phyloP scores from a whole-genome alignment of 2,113 vertebrate genomes.

The Malurus elegans region DNA sequence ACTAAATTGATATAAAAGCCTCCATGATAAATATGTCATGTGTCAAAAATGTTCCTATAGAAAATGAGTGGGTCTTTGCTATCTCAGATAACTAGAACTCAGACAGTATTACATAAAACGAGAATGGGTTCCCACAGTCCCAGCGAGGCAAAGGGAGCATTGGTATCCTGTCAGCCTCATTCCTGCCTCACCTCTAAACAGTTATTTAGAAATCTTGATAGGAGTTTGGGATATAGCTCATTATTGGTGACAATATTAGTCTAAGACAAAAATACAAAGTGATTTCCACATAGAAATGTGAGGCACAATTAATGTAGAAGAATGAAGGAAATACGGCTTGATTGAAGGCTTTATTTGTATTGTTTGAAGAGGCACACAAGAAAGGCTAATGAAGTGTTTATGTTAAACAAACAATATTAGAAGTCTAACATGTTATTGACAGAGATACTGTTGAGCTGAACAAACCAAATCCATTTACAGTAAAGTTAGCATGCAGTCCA shows the following conservation, averaged over 20 bases:
- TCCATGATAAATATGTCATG: background rate
- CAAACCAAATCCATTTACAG: background rate
- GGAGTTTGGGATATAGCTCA: background rate
- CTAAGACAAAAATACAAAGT: background rate
- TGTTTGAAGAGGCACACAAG: background rate
- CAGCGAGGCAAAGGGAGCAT: background rate
- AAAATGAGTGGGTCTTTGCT: background rate
- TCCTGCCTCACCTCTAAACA: background rate
- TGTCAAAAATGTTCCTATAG: background rate
- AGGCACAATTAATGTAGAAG: background rate
- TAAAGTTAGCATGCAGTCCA: background rate
- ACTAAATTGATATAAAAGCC: background rate
- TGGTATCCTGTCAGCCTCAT: background rate
- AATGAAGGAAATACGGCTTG: background rate
- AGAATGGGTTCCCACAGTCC: background rate
- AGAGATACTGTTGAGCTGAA: background rate
- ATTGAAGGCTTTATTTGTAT: background rate
- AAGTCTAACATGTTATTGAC: background rate
- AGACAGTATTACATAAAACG: background rate
- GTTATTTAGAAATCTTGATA: background rate
- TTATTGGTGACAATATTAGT: background rate
- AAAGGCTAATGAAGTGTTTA: background rate
- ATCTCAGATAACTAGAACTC: background rate
- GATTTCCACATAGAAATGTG: background rate
- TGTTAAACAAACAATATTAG: background rate